A percentile compares a stretch with the other conserved stretches of the same genome.
These are phyloP conservation scores for Dysidea cf. avara DNA, from an alignment of 37 sponge, comb jelly and placozoan genomes.

Conservation along the genomic window DNA sequence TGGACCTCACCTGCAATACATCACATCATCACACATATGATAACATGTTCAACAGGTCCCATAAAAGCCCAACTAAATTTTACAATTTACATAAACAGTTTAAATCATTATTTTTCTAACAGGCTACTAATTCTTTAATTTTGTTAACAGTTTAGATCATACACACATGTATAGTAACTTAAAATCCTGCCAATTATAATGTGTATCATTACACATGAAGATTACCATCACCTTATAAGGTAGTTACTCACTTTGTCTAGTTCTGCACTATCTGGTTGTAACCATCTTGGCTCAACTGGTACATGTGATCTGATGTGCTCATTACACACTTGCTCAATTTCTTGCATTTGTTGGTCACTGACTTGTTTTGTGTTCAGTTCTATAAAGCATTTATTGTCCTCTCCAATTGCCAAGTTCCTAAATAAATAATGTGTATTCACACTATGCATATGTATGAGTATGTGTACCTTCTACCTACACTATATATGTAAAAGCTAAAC, in stretches of 20 bases:
- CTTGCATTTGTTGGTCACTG: conserved; percentile 47
- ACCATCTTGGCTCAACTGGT: conserved; percentile 67
- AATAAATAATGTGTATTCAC: no score
- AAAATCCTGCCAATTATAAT: neutral
- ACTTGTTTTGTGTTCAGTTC: conserved; percentile 61
- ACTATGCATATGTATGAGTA: no score
- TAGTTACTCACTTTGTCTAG: conserved; percentile 51
- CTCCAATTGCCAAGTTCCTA: conserved; percentile 76
- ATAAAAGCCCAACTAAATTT: no score
- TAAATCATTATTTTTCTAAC: neutral
- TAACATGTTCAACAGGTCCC: no score
- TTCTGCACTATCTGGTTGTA: conserved; percentile 45
- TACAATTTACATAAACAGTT: no score
- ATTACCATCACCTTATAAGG: no score
- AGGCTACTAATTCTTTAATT: neutral
- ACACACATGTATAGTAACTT: neutral
- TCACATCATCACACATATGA: no score
- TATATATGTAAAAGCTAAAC: no score
- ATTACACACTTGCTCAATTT: conserved; percentile 68
- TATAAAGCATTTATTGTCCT: conserved; percentile 60
- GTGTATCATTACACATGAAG: neutral
- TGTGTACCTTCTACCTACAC: no score
- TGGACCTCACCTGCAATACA: conserved; percentile 51
- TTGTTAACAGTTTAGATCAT: neutral
- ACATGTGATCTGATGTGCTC: conserved; percentile 41